Conservation (phyloP, 2,797 vertebrate species). For the Oreortyx pictus region DNA sequence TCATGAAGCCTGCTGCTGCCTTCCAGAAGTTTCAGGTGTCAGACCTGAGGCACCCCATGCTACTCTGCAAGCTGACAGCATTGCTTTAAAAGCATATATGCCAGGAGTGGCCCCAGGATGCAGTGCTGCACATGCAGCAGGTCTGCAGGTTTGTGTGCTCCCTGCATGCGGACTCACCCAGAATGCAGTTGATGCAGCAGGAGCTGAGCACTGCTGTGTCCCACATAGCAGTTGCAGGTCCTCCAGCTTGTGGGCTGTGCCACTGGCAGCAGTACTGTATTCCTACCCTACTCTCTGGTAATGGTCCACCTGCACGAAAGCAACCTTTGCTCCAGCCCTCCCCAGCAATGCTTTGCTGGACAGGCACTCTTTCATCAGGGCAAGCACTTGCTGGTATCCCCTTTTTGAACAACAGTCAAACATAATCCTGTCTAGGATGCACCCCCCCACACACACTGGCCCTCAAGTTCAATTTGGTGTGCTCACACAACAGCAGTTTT, state of each 20-base stretch:
- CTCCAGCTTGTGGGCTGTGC: background rate
- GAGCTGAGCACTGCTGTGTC: background rate
- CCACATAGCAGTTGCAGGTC: background rate
- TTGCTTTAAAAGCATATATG: fast-evolving
- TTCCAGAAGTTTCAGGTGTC: conserved; percentile 62
- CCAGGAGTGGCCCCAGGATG: background rate
- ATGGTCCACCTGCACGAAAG: background rate
- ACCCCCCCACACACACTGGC: background rate
- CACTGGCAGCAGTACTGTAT: background rate
- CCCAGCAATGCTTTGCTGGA: background rate
- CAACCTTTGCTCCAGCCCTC: background rate
- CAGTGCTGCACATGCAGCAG: fast-evolving
- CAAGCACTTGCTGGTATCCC: background rate
- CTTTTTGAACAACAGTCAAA: background rate
- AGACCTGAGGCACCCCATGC: background rate
- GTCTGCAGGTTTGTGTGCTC: background rate
- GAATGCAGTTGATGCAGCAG: background rate
- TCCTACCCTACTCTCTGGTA: background rate
- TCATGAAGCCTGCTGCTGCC: conserved; percentile 32
- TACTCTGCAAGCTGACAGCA: background rate
- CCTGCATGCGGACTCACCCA: fast-evolving
- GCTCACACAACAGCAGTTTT: background rate
- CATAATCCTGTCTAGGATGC: background rate
- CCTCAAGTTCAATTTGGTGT: background rate
- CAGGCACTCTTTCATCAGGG: background rate